Percentiles rank a stretch among this genome's conserved stretches.
Evolutionary conservation across 1,140 invertebrate species (phyloP).

Genomic region (Cyrtorhinus lividipennis): DNA sequence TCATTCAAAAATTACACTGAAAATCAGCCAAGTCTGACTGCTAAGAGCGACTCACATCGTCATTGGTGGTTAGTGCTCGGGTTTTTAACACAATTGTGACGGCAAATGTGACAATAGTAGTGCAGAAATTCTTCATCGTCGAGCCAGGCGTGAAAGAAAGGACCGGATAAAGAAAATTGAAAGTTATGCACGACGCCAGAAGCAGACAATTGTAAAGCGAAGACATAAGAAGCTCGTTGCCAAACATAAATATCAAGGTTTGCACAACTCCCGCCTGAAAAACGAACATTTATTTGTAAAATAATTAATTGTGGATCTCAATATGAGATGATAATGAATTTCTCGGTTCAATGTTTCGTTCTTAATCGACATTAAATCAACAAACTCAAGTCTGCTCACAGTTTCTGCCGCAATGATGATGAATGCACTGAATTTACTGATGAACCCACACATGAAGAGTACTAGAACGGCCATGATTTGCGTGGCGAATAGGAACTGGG

Average conservation of each 20-base stretch:
- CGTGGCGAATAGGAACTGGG: constrained; percentile 59
- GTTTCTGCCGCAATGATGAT: constrained; percentile 31
- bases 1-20: neutral
- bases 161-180: constrained; percentile 29
- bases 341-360: too few species aligned
- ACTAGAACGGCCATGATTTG: constrained; percentile 47
- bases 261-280: constrained; percentile 15
- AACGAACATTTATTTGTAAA: constrained; percentile 16
- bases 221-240: constrained; percentile 48
- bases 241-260: constrained; percentile 39
- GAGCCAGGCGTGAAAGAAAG: constrained; percentile 24
- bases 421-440: constrained; percentile 24
- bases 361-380: too few species aligned
- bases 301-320: too few species aligned
- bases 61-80: constrained; percentile 34
- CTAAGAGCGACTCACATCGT: constrained; percentile 37
- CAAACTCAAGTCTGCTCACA: too few species aligned
- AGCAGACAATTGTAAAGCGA: constrained; percentile 44
- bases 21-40: too few species aligned
- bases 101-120: constrained; percentile 15
- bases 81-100: constrained; percentile 33
- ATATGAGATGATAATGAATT: too few species aligned
- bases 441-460: constrained; percentile 36
- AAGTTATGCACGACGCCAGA: constrained; percentile 24
- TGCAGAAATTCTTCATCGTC: constrained; percentile 4